Evolutionary conservation across 2,113 vertebrate genomes (phyloP).

Genomic region (Aphyosemion australe): DNA sequence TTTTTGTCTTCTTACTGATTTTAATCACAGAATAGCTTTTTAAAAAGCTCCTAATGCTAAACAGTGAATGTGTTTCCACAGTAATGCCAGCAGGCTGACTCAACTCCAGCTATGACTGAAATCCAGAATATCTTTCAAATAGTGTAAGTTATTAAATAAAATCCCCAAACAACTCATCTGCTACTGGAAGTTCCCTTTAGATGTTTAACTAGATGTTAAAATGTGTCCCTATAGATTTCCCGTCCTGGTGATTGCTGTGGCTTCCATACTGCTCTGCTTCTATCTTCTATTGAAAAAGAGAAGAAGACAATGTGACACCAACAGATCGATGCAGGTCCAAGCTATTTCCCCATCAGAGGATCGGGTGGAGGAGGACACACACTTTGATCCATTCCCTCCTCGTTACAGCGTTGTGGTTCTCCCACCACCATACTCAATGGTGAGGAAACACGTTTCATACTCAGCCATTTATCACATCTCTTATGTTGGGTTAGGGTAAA

Average conservation of each 20-base stretch:
- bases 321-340: neutral
- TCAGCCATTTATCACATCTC: neutral
- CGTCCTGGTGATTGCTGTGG: constrained; percentile 35
- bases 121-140: constrained; percentile 11
- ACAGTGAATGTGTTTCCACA: constrained; percentile 1
- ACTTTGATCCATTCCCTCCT: constrained; percentile 32
- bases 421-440: constrained; percentile 68
- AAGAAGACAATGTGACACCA: constrained; percentile 17
- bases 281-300: constrained; percentile 48
- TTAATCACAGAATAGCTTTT: no score
- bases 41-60: no score
- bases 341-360: constrained; percentile 5
- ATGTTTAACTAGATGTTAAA: neutral
- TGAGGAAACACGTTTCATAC: neutral
- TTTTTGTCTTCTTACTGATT: no score
- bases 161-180: no score
- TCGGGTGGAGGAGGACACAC: constrained; percentile 6
- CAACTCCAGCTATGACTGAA: constrained; percentile 32
- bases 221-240: constrained; percentile 53
- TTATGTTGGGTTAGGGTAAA: no score
- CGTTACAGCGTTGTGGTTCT: constrained; percentile 55
- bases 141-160: constrained; percentile 56
- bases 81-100: constrained; percentile 26
- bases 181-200: no score
- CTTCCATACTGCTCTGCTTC: constrained; percentile 56